These are phyloP conservation scores for Biston betularia DNA, from an alignment of 2,888 invertebrate species.

Conservation along the genomic window DNA sequence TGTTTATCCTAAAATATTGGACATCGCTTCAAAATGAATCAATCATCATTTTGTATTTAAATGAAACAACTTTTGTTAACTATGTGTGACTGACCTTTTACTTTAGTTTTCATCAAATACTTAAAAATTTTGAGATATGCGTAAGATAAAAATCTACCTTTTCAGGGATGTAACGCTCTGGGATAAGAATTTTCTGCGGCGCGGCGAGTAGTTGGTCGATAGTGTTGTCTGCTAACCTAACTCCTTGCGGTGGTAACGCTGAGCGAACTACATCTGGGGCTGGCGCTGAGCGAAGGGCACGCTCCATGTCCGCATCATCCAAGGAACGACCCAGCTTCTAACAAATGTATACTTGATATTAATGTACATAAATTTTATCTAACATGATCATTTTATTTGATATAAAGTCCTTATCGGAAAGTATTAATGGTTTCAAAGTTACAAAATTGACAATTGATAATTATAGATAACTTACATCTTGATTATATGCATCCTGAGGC, in stretches of 20 bases:
- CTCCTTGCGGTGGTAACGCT: constrained; percentile 86
- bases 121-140: background rate
- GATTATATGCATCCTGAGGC: constrained; percentile 76
- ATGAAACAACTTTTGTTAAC: too few relatives aligned
- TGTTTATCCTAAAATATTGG: too few relatives aligned
- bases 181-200: constrained; percentile 96
- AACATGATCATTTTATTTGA: background rate
- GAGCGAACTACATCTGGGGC: constrained; percentile 95
- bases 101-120: too few relatives aligned
- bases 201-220: constrained; percentile 95
- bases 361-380: background rate
- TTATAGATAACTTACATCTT: constrained; percentile 71
- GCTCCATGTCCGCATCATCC: constrained; percentile 95
- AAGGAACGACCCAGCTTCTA: constrained; percentile 88
- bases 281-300: constrained; percentile 90
- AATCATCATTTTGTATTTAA: too few relatives aligned
- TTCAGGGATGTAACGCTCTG: constrained; percentile 96
- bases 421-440: background rate
- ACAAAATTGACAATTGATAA: too few relatives aligned
- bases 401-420: too few relatives aligned
- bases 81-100: too few relatives aligned
- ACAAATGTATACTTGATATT: constrained; percentile 31
- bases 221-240: constrained; percentile 91
- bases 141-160: constrained; percentile 82
- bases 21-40: too few relatives aligned